These are phyloP conservation scores for Oppia nitens DNA, from an alignment of 1,140 invertebrate genomes.

Conservation along the genomic window DNA sequence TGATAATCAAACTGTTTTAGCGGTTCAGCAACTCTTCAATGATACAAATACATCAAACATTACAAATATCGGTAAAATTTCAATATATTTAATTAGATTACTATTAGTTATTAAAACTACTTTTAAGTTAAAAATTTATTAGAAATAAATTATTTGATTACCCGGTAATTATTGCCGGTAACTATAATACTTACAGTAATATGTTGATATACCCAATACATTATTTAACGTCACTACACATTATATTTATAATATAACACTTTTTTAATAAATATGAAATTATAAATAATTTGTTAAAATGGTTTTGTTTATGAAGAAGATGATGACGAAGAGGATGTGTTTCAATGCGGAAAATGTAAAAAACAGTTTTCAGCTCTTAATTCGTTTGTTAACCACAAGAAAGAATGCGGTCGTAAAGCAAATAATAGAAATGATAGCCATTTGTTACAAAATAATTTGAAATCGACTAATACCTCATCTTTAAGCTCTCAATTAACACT, in stretches of 20 bases:
- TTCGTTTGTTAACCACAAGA: conserved; percentile 41
- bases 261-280: neutral
- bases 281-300: neutral
- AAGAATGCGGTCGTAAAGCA: conserved; percentile 23
- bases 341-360: conserved; percentile 49
- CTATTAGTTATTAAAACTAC: too few species aligned
- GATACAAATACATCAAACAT: neutral
- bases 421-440: neutral
- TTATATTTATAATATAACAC: too few species aligned
- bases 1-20: neutral
- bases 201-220: too few species aligned
- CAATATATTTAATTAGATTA: too few species aligned
- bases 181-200: too few species aligned
- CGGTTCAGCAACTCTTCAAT: neutral
- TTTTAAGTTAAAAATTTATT: too few species aligned
- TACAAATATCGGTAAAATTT: too few species aligned
- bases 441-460: neutral
- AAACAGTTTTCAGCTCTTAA: conserved; percentile 40
- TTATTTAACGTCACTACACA: too few species aligned
- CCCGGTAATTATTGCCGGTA: too few species aligned
- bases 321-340: conserved; percentile 42
- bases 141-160: too few species aligned
- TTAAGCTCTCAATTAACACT: conserved; percentile 8
- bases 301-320: neutral
- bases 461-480: neutral